Base-by-base conservation (phyloP, 2,888 invertebrate genomes). In the Lucinisca nassula region DNA sequence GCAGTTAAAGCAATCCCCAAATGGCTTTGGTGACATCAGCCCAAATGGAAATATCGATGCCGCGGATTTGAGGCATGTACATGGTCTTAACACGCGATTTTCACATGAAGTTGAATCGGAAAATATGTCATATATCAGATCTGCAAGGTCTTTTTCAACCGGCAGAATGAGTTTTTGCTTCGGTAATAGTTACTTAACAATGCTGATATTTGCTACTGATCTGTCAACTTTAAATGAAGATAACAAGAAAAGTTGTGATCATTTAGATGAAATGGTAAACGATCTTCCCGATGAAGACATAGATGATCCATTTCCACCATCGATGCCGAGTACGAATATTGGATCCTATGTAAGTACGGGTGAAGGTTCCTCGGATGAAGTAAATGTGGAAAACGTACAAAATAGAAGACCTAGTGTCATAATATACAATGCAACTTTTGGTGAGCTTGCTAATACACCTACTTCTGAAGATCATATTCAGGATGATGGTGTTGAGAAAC, bases 151-250 rank as follows among this genome's bases (percentile, higher is more conserved):
- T 40, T 38, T 70, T 14, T 90, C 87, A 1, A 72, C 90, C 3
- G 75, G 87, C n/a, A 78, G 85, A 35, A 85, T 90, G 87, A 90
- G 90, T 51, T 85, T 90, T 40, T 90, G 90, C 51, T 73, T 90
- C 35, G 90, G 90, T 12, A 90, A 90, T 77, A 90, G 77, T 32
- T 90, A 85, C 45, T 61, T 90, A 37, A 90, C 90, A 1, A 77
- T 90, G 1, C 85, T 88, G 0, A 12, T 90, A 38, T 82, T 73
- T 27, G 87, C 83, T 27, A 24, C 58, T 17, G 61, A 32, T n/a
- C n/a, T 32, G 12, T 30, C 35, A 21, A 35, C 37, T 21, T 82
- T 85, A 58, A 70, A 85, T 30, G 72, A 90, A 49, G 83, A 83
- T 17, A 87, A 84, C 38, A 88, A 90, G 38, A 87, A 87, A 70